Percentiles rank a stretch among this genome's conserved stretches.
Evolutionary conservation across 2,888 invertebrate genomes (phyloP).

Genomic region (Oscheius onirici): DNA sequence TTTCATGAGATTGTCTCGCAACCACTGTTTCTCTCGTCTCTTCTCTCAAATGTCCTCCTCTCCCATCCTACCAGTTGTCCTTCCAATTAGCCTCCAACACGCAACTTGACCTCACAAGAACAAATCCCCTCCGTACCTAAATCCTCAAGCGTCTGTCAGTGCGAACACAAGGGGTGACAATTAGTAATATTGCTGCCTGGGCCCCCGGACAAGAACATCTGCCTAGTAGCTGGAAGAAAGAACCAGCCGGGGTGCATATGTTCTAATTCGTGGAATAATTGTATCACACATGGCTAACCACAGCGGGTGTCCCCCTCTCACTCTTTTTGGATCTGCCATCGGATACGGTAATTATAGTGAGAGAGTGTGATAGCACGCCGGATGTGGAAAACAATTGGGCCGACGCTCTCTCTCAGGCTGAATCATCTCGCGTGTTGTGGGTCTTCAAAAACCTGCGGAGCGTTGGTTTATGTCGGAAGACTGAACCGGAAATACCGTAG

Average conservation of each 20-base stretch:
- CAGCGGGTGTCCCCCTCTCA: slow-evolving; percentile 20
- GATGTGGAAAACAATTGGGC: background rate
- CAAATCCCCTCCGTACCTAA: background rate
- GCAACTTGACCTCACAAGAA: slow-evolving; percentile 23
- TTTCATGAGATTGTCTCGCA: slow-evolving; percentile 1
- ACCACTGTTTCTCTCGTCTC: background rate
- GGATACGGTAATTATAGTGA: slow-evolving; percentile 24
- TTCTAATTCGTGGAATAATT: slow-evolving; percentile 33
- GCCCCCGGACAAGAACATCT: slow-evolving; percentile 23
- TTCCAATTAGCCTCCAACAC: slow-evolving; percentile 7
- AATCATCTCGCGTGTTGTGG: background rate
- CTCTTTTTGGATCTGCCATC: background rate
- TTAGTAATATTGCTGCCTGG: slow-evolving; percentile 17
- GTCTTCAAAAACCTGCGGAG: no score
- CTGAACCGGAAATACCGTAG: no score
- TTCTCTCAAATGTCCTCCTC: background rate
- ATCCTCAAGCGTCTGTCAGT: background rate
- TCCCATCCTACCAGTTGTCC: background rate
- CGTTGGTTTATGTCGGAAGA: no score
- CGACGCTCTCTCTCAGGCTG: background rate
- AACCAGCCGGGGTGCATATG: slow-evolving; percentile 23
- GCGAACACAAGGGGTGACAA: slow-evolving; percentile 10
- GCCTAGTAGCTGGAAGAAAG: slow-evolving; percentile 11
- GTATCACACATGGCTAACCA: slow-evolving; percentile 30
- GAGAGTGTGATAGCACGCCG: background rate